Percentiles rank a stretch among this genome's conserved stretches.
Evolutionary conservation across 2,797 vertebrate genomes (phyloP).

Genomic region (Gobio occitaniae): DNA sequence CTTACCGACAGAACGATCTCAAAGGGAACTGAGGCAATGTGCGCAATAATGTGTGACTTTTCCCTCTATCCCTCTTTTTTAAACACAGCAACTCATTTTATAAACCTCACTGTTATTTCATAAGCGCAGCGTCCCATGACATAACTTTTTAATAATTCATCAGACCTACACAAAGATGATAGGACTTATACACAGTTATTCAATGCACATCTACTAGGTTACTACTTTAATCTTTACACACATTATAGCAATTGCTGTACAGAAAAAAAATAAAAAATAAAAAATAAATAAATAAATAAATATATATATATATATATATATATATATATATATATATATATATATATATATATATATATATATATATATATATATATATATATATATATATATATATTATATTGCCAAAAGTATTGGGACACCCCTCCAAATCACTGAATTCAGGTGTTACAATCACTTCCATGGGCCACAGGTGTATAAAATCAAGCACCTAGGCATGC

Average conservation of each 20-base stretch:
- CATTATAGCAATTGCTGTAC: neutral
- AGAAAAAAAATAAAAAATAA: neutral
- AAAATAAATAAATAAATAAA: too few species aligned
- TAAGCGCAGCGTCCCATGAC: conserved; percentile 31
- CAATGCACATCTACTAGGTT: neutral
- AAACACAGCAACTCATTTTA: conserved; percentile 32
- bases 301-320: too few species aligned
- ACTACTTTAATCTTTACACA: neutral
- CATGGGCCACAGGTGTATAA: too few species aligned
- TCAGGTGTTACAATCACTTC: too few species aligned
- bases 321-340: too few species aligned
- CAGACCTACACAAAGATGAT: neutral
- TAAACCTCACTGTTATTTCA: conserved; percentile 31
- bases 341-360: too few species aligned
- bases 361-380: too few species aligned
- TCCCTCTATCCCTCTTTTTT: conserved; percentile 17
- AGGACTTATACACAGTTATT: neutral
- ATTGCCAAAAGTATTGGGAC: too few species aligned
- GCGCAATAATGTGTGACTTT: conserved; percentile 8
- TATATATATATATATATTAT: too few species aligned
- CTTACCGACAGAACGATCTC: conserved; percentile 19
- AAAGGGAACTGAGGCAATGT: conserved; percentile 24
- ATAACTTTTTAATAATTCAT: conserved; percentile 47
- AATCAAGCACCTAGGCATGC: too few species aligned
- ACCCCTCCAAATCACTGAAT: too few species aligned